A percentile compares a stretch with the other conserved stretches of the same genome.
Conservation (phyloP, 2,113 vertebrate genomes). For the Microtus richardsoni region DNA sequence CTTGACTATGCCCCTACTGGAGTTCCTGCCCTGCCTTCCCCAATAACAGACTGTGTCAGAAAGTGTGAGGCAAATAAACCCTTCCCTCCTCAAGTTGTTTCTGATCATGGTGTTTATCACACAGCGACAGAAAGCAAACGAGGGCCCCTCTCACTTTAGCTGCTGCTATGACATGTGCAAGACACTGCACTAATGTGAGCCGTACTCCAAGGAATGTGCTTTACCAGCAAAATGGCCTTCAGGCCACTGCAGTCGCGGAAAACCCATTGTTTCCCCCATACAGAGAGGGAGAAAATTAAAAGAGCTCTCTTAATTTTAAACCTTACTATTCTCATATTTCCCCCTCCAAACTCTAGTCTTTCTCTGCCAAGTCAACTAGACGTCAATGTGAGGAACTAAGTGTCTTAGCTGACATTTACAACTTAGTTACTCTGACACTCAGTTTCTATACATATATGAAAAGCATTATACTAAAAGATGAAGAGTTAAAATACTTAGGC, state of each 20-base stretch:
- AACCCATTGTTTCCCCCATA: neutral
- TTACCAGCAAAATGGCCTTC: neutral
- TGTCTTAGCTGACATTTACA: constrained; percentile 17
- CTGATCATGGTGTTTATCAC: neutral
- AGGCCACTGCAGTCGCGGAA: neutral
- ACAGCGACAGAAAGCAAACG: neutral
- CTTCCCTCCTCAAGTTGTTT: neutral
- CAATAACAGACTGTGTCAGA: neutral
- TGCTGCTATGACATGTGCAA: neutral
- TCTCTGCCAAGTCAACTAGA: constrained; percentile 1
- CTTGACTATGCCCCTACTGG: neutral
- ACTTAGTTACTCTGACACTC: constrained; percentile 17
- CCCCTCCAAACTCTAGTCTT: constrained; percentile 26
- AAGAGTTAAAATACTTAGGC: constrained; percentile 15
- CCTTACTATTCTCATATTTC: neutral
- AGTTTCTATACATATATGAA: constrained; percentile 48
- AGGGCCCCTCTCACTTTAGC: neutral
- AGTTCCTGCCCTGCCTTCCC: neutral
- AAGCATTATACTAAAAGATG: constrained; percentile 38
- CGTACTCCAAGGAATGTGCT: neutral
- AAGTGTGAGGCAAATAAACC: neutral
- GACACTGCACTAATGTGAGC: neutral
- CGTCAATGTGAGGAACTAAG: neutral
- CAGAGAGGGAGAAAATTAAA: neutral
- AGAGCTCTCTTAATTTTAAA: constrained; percentile 38